Evolutionary conservation across 2,888 invertebrate genomes (phyloP), one percentile per base, ranked within the genome.

Genomic region (Leptinotarsa haldemani): DNA sequence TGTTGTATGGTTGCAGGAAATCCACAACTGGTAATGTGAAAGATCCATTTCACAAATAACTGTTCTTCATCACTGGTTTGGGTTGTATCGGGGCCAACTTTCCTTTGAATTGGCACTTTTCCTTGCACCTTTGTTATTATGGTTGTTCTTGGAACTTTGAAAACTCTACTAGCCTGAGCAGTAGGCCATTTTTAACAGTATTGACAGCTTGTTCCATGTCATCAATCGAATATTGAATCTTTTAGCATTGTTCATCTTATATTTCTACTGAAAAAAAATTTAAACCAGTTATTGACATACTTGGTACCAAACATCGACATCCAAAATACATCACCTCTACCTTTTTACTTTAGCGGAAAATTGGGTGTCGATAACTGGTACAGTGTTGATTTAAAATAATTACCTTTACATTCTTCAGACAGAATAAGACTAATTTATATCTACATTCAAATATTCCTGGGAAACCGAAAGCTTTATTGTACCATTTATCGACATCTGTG

Each of bases 201-300:
- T 52, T 40, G 18, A 68, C 63, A 61, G 67, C 72, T 61, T 58
- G 20, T 40, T 63, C 50, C 67, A 72, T 67, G 16, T 40, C 52
- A 30, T 72, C 63, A 58, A 50, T 50, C 7, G 67, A 67, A 72
- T 72, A 72, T 68, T 72, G 70, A 70, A 70, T 64, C 50, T 70
- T 47, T 50, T 48, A 67, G 67, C 53, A 30, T 67, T 67, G 67
- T n/a, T 67, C 67, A 52, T 67, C 53, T 67, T 67, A 56, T 67
- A 52, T 52, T 18, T 52, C 52, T 52, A 52, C 30, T 67, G 20
- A 53, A 67, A 67, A 67, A 25, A 67, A 67, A 53, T 9, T 50
- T 7, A 7, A 30, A 66, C 52, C 67, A 15, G 67, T 67, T 67
- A 56, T 67, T 67, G 67, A 67, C 67, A 67, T 64, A 64, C 64